Evolutionary conservation across 2,113 vertebrate species (phyloP).

Genomic region (Pluvialis apricaria): DNA sequence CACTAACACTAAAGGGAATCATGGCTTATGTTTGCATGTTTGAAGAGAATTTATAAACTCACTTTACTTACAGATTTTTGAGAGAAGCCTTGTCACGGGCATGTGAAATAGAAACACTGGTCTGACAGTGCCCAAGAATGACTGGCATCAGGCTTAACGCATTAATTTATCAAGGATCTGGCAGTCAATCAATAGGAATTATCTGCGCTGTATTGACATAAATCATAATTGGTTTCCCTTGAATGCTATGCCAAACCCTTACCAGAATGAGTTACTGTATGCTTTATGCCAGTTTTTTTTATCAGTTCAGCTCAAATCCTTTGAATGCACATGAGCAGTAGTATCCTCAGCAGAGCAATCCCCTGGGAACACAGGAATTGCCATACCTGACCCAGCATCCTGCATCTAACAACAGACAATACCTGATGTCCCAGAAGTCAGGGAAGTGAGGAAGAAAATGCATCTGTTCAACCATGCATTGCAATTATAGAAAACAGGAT

Average conservation of each 20-base stretch:
- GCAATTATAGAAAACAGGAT: not conserved
- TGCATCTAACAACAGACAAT: not conserved
- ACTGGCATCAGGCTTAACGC: constrained; percentile 71
- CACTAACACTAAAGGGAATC: not conserved
- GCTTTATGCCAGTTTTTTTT: constrained; percentile 56
- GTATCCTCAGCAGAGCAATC: constrained; percentile 6
- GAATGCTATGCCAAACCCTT: constrained; percentile 67
- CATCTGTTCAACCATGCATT: not conserved
- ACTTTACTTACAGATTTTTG: constrained; percentile 50
- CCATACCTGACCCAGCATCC: constrained; percentile 2
- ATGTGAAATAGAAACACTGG: constrained; percentile 48
- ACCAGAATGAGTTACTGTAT: constrained; percentile 64
- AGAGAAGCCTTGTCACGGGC: constrained; percentile 53
- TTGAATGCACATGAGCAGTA: constrained; percentile 58
- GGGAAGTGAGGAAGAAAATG: not conserved
- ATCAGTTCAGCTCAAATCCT: constrained; percentile 65
- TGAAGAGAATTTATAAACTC: constrained; percentile 41
- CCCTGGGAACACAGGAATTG: not conserved
- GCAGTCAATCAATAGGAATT: constrained; percentile 78
- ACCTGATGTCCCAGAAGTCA: not conserved
- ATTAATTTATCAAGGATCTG: constrained; percentile 77
- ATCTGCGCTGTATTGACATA: constrained; percentile 76
- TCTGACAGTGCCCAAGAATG: constrained; percentile 34
- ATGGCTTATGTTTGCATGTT: not conserved
- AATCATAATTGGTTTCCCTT: constrained; percentile 81